Percentiles rank a stretch among this genome's conserved stretches.
phyloP scores from a whole-genome alignment of 35 echinoderm and acorn worm species.

The Lytechinus pictus region DNA sequence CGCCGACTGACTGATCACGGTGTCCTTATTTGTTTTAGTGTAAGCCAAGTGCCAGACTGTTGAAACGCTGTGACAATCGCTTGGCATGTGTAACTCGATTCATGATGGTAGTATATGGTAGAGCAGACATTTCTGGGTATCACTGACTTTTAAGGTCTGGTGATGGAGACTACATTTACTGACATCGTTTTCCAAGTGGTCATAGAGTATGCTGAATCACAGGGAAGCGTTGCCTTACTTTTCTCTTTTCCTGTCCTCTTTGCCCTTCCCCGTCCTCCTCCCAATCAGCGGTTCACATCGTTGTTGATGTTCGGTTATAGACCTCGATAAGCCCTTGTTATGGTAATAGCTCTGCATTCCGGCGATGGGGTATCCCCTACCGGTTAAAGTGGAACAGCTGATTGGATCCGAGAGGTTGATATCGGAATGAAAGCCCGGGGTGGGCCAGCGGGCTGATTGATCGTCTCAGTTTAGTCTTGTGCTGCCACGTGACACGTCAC shows the following conservation, averaged over 20 bases:
- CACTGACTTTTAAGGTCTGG: background rate
- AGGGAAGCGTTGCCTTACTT: background rate
- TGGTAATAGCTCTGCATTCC: slow-evolving; percentile 1
- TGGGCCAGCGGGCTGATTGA: background rate
- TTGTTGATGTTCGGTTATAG: background rate
- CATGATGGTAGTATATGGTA: background rate
- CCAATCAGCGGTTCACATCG: background rate
- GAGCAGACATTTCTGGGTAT: background rate
- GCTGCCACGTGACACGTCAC: background rate
- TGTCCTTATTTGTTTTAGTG: background rate
- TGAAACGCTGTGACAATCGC: no score
- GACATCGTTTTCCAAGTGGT: background rate
- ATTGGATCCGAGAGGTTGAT: background rate
- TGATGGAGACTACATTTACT: background rate
- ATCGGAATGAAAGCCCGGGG: background rate
- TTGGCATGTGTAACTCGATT: no score
- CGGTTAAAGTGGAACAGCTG: background rate
- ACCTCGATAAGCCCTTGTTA: background rate
- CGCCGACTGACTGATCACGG: background rate
- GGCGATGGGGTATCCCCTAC: background rate
- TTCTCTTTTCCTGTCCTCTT: background rate
- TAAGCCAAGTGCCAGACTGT: no score
- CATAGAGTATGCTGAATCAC: background rate
- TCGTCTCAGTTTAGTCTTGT: background rate
- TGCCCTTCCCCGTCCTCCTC: background rate